A percentile compares a stretch with the other conserved stretches of the same genome.
Conservation (phyloP, 1,140 invertebrate species). For the Diorhabda elongata region DNA sequence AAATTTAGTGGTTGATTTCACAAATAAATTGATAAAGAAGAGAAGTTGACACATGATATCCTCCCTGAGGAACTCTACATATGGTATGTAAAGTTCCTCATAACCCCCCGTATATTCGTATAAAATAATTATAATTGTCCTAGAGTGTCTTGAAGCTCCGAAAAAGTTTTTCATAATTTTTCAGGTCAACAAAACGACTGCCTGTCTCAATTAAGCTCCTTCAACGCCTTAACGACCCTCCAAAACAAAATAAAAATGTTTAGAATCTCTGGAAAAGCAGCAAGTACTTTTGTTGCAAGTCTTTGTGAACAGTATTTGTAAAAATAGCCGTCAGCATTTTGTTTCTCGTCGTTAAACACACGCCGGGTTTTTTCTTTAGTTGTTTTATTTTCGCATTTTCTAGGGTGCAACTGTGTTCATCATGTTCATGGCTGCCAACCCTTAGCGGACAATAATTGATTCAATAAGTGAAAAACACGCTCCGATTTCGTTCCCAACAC, state of each 20-base stretch:
- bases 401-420: conserved; percentile 25
- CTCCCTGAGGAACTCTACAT: no score
- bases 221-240: neutral
- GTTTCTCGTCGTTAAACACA: conserved; percentile 33
- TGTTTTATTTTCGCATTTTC: conserved; percentile 19
- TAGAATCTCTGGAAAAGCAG: conserved; percentile 2
- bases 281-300: conserved; percentile 7
- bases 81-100: no score
- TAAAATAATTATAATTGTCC: no score
- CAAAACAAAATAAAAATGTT: conserved; percentile 1
- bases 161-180: neutral
- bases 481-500: conserved; percentile 32
- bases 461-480: conserved; percentile 45
- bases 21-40: no score
- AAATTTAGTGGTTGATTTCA: no score
- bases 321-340: conserved; percentile 20
- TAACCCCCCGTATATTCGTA: no score
- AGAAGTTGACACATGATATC: no score
- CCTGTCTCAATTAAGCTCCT: neutral
- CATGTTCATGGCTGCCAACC: conserved; percentile 40
- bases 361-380: conserved; percentile 34
- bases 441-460: conserved; percentile 44
- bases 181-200: neutral
- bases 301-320: conserved; percentile 14
- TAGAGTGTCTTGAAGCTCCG: no score